Percentiles rank a stretch among this genome's conserved stretches.
Evolutionary conservation across 2,113 vertebrate genomes (phyloP).

Genomic region (Fregata magnificens): DNA sequence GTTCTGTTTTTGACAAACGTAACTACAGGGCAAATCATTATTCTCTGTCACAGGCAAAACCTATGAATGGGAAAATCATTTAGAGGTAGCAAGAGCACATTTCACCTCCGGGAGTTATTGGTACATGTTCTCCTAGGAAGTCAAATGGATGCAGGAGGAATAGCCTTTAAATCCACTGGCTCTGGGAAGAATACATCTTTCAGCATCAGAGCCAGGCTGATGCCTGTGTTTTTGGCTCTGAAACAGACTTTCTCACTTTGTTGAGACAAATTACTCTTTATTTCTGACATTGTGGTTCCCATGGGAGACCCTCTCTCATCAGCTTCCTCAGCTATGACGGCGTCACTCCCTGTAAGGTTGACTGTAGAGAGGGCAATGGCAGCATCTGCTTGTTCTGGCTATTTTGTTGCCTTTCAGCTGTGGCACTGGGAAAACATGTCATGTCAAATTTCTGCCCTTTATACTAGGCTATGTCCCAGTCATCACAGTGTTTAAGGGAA

Average conservation of each 20-base stretch:
- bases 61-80: slow-evolving; percentile 47
- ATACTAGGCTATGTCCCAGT: not conserved
- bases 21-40: slow-evolving; percentile 48
- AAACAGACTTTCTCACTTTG: not conserved
- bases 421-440: not conserved
- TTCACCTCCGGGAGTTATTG: slow-evolving; percentile 43
- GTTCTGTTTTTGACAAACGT: slow-evolving; percentile 43
- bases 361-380: not conserved
- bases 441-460: not conserved
- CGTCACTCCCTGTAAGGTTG: not conserved
- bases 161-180: slow-evolving; percentile 2
- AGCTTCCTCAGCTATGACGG: not conserved
- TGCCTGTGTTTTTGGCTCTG: not conserved
- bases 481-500: not conserved
- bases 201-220: not conserved
- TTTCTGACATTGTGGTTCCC: not conserved
- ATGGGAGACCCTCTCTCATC: not conserved
- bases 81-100: slow-evolving; percentile 13
- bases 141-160: not conserved
- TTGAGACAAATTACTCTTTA: not conserved
- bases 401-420: not conserved
- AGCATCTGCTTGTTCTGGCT: not conserved
- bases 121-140: not conserved
- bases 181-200: not conserved
- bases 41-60: slow-evolving; percentile 41